Evolutionary conservation across 2,888 invertebrate species (phyloP).

Genomic region (Limnephilus marmoratus): DNA sequence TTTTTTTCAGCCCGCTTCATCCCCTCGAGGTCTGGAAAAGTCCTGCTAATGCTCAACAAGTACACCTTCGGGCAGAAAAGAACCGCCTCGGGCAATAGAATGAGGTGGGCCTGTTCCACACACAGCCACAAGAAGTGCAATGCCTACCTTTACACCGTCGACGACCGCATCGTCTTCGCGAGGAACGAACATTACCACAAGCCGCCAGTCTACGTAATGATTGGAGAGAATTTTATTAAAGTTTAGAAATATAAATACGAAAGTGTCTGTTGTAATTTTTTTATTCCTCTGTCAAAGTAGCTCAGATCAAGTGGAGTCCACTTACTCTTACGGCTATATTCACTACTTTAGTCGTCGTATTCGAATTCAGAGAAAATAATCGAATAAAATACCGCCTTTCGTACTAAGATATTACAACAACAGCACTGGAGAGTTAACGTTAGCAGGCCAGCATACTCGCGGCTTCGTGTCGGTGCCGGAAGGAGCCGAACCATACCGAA

Average conservation of each 20-base stretch:
- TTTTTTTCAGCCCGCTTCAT: background rate
- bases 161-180: slow-evolving; percentile 71
- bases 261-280: background rate
- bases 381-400: too few species aligned
- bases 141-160: slow-evolving; percentile 72
- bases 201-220: background rate
- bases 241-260: background rate
- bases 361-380: too few species aligned
- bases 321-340: too few species aligned
- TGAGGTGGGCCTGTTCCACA: slow-evolving; percentile 75
- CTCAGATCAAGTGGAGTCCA: too few species aligned
- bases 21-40: slow-evolving; percentile 72
- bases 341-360: too few species aligned
- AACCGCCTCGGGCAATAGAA: slow-evolving; percentile 69
- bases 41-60: slow-evolving; percentile 72
- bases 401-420: too few species aligned
- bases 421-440: too few species aligned
- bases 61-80: slow-evolving; percentile 74
- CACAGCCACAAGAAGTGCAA: slow-evolving; percentile 74
- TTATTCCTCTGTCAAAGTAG: too few species aligned
- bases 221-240: slow-evolving; percentile 29
- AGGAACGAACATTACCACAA: slow-evolving; percentile 73
- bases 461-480: too few species aligned
- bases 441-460: too few species aligned
- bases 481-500: too few species aligned